These are phyloP conservation scores for Tapera naevia DNA, from an alignment of 2,797 vertebrate species.

Conservation along the genomic window DNA sequence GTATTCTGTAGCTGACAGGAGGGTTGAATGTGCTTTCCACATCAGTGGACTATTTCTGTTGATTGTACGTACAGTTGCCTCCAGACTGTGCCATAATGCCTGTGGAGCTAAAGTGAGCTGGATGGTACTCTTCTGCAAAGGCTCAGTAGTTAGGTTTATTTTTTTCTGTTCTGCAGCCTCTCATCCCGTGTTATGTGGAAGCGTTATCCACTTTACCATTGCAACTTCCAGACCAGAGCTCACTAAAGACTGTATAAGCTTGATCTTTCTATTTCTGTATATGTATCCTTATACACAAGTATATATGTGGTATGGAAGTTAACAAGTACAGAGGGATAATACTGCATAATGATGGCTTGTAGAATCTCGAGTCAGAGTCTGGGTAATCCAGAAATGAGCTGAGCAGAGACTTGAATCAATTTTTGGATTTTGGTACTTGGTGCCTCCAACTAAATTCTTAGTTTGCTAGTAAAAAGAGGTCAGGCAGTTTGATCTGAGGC, in stretches of 20 bases:
- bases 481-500: background rate
- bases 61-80: background rate
- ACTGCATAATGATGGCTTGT: background rate
- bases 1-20: background rate
- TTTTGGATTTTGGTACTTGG: background rate
- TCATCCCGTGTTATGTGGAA: background rate
- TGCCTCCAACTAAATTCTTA: background rate
- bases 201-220: background rate
- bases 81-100: background rate
- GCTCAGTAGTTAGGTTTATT: background rate
- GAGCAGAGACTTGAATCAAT: background rate
- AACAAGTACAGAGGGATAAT: background rate
- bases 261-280: background rate
- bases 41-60: background rate
- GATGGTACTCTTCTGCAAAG: background rate
- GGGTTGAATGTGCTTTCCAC: background rate
- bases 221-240: background rate
- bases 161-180: background rate
- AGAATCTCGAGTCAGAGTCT: background rate
- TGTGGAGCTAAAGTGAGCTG: background rate
- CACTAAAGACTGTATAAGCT: rapidly evolving
- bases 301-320: background rate
- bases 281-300: background rate
- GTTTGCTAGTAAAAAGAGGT: background rate
- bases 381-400: background rate